Percentiles rank a stretch among this genome's conserved stretches.
Conservation (phyloP, 2,888 invertebrate species). For the Artemia sinica region DNA sequence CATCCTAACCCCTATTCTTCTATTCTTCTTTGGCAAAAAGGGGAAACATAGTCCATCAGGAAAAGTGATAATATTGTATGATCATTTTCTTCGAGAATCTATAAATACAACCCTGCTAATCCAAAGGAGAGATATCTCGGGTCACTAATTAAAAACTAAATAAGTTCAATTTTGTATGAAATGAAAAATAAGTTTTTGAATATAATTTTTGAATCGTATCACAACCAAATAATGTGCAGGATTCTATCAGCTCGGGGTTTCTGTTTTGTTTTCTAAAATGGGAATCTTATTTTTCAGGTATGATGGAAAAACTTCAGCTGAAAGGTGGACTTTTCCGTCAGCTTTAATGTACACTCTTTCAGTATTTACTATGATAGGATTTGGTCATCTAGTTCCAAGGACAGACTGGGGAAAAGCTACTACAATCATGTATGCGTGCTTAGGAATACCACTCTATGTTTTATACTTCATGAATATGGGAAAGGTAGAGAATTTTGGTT, state of each 20-base stretch:
- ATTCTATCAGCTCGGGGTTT: too few relatives aligned
- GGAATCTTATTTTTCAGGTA: conserved; percentile 33
- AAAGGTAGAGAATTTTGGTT: conserved; percentile 32
- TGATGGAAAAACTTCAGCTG: conserved; percentile 46
- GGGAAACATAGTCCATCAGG: too few relatives aligned
- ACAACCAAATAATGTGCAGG: not conserved
- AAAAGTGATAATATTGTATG: too few relatives aligned
- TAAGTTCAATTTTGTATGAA: not conserved
- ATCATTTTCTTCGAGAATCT: too few relatives aligned
- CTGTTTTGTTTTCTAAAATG: too few relatives aligned
- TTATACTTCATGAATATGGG: conserved; percentile 79
- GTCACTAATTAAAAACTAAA: too few relatives aligned
- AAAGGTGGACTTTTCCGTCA: conserved; percentile 70
- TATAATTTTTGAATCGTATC: not conserved
- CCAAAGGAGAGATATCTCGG: too few relatives aligned
- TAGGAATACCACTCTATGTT: conserved; percentile 71
- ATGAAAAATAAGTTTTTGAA: conserved; percentile 14
- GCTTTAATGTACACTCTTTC: conserved; percentile 74
- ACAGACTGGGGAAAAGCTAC: conserved; percentile 65
- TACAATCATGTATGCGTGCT: conserved; percentile 66
- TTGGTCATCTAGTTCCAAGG: conserved; percentile 66
- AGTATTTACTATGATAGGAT: conserved; percentile 80
- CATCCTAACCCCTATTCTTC: too few relatives aligned
- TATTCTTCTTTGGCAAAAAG: too few relatives aligned
- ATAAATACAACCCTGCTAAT: too few relatives aligned